phyloP scores from a whole-genome alignment of 2,113 vertebrate genomes.

The Gopherus evgoodei region DNA sequence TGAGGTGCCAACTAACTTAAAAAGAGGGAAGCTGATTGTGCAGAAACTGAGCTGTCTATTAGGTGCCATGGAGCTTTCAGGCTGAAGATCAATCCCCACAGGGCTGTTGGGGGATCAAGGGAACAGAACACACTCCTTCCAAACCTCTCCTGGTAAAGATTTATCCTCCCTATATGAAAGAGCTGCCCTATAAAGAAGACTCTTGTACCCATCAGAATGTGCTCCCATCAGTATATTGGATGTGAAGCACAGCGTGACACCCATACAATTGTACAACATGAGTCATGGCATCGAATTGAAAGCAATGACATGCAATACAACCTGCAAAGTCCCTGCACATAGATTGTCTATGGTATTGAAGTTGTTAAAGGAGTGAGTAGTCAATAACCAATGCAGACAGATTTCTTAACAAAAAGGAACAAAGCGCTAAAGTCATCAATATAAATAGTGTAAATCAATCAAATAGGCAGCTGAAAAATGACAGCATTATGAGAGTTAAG shows the following conservation, averaged over 20 bases:
- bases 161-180: not conserved
- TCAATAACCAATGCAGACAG: constrained; percentile 19
- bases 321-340: not conserved
- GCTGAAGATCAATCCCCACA: not conserved
- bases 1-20: not conserved
- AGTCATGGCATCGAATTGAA: not conserved
- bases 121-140: not conserved
- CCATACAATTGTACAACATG: not conserved
- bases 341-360: not conserved
- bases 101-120: not conserved
- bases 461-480: constrained; percentile 38
- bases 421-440: constrained; percentile 37
- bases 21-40: not conserved
- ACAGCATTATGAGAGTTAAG: not conserved
- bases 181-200: not conserved
- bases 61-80: not conserved
- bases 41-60: not conserved
- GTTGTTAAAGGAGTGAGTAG: constrained; percentile 17
- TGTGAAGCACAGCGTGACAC: not conserved
- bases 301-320: constrained; percentile 15
- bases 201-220: not conserved
- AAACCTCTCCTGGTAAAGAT: not conserved
- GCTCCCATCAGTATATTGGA: not conserved
- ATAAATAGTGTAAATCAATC: constrained; percentile 27
- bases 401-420: constrained; percentile 22